Conservation (phyloP, 2,797 vertebrate genomes). For the Eulemur mongoz region DNA sequence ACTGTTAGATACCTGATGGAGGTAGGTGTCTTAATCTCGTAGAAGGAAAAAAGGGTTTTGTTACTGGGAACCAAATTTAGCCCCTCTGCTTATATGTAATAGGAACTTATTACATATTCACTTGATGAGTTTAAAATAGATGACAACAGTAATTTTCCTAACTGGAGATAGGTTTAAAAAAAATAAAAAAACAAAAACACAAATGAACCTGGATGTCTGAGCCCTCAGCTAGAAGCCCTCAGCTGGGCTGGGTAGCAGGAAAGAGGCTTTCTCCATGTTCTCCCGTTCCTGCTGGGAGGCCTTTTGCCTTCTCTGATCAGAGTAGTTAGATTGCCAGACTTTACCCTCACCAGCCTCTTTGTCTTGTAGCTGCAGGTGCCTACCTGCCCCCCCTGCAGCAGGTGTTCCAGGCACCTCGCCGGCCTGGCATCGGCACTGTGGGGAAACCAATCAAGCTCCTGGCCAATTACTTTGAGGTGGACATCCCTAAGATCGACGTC, state of each 20-base stretch:
- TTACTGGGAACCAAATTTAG: conserved; percentile 41
- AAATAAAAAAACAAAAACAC: not conserved
- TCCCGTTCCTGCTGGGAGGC: not conserved
- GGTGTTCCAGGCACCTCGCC: conserved; percentile 98
- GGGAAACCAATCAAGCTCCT: conserved; percentile 99
- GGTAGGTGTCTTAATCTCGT: not conserved
- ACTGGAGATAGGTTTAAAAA: conserved; percentile 35
- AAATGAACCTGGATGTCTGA: not conserved
- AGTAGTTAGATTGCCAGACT: not conserved
- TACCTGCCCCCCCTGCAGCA: conserved; percentile 97
- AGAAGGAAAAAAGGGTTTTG: conserved; percentile 21
- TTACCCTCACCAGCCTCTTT: conserved; percentile 40
- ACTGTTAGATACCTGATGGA: conserved; percentile 30
- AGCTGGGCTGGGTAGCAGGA: not conserved
- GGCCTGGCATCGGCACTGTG: conserved; percentile 98
- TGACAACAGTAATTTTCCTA: conserved; percentile 37
- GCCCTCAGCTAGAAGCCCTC: not conserved
- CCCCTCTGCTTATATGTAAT: conserved; percentile 2
- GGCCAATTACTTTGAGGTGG: conserved; percentile 99
- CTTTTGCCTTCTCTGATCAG: conserved; percentile 2
- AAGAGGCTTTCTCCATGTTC: not conserved
- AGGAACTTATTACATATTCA: conserved; percentile 34
- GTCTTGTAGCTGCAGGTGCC: conserved; percentile 85
- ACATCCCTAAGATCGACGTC: conserved; percentile 99
- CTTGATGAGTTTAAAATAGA: conserved; percentile 46